These are phyloP conservation scores for Sander vitreus DNA, from an alignment of 2,113 vertebrate species.

Conservation along the genomic window DNA sequence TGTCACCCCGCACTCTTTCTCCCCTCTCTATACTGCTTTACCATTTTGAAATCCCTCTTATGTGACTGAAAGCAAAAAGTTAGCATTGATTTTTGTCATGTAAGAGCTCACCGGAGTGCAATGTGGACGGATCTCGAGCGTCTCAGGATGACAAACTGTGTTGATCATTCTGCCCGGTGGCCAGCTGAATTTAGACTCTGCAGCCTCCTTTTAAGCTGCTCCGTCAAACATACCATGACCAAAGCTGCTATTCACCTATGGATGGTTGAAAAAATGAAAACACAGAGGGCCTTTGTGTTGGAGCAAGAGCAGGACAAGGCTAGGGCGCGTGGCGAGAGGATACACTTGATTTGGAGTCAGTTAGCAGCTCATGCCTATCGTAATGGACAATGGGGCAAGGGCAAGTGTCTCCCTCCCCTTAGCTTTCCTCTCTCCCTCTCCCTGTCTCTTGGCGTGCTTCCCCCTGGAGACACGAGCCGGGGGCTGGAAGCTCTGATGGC, in stretches of 20 bases:
- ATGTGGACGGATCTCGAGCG: constrained; percentile 35
- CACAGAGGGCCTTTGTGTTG: constrained; percentile 75
- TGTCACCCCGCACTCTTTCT: constrained; percentile 21
- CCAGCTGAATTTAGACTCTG: constrained; percentile 66
- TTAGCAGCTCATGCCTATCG: constrained; percentile 81
- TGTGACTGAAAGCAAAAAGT: constrained; percentile 68
- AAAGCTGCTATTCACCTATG: constrained; percentile 69
- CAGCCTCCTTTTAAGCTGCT: constrained; percentile 64
- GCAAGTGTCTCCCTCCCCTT: constrained; percentile 76
- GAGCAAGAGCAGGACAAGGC: constrained; percentile 72
- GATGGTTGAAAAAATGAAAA: constrained; percentile 45
- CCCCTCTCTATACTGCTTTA: constrained; percentile 16
- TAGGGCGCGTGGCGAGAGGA: constrained; percentile 79
- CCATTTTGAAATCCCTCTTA: constrained; percentile 52
- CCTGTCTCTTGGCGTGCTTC: constrained; percentile 63
- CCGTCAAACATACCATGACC: constrained; percentile 72
- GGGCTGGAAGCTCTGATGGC: constrained; percentile 82
- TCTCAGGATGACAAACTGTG: constrained; percentile 60
- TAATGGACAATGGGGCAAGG: constrained; percentile 77
- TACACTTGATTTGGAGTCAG: constrained; percentile 82
- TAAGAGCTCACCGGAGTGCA: constrained; percentile 59
- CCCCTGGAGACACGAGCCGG: constrained; percentile 81
- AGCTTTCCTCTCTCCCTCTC: constrained; percentile 63
- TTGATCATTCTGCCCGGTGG: constrained; percentile 60
- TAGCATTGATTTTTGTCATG: constrained; percentile 73